These are phyloP conservation scores for Oryzias woworae DNA, from an alignment of 2,113 vertebrate species.

Conservation along the genomic window DNA sequence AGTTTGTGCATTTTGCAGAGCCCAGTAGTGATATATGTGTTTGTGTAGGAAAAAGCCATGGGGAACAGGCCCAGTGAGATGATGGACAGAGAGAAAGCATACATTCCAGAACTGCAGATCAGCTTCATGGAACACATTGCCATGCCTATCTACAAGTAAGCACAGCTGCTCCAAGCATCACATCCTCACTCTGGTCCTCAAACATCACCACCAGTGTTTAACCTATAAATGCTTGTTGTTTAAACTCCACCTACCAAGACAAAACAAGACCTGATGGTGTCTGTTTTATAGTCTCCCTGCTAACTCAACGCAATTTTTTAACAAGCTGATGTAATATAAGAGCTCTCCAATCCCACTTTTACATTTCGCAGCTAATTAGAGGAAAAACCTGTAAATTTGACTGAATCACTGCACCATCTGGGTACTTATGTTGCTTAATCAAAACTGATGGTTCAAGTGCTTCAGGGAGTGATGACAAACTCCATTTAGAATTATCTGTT, in stretches of 20 bases:
- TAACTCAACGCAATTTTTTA: no score
- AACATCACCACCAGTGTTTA: background rate
- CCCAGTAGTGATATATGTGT: conserved; percentile 22
- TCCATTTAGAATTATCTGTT: no score
- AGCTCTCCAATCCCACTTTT: no score
- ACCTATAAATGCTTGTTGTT: background rate
- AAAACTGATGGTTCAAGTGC: no score
- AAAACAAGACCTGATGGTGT: no score
- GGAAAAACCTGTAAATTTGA: no score
- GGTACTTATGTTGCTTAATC: no score
- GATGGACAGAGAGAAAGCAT: conserved; percentile 99
- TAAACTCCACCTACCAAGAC: background rate
- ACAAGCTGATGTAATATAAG: no score
- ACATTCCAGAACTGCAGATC: conserved; percentile 97
- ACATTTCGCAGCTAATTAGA: no score
- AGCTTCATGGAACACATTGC: conserved; percentile 99
- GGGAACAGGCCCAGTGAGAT: conserved; percentile 97
- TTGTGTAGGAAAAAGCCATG: conserved; percentile 93
- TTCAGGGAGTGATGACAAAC: no score
- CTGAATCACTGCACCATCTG: no score
- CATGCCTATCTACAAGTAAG: conserved; percentile 97
- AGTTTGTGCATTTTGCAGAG: conserved; percentile 6
- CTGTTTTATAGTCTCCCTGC: no score
- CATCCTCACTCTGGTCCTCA: background rate
- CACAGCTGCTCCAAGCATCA: background rate